phyloP scores from a whole-genome alignment of 2,113 vertebrate species.

The Puffinus mauretanicus region DNA sequence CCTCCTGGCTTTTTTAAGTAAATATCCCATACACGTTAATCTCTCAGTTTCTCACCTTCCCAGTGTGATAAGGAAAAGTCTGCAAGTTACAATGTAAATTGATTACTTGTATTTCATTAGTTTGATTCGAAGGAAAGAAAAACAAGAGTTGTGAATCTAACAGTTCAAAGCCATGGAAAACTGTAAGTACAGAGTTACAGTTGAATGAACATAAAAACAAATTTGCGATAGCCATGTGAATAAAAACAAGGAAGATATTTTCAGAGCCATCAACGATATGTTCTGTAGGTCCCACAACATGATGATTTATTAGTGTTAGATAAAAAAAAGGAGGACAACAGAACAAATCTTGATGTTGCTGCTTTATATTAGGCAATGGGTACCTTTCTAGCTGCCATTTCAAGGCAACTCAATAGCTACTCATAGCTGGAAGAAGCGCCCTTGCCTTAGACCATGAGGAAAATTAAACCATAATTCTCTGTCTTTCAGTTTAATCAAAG shows the following conservation, averaged over 20 bases:
- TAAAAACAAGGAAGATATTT: neutral
- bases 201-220: neutral
- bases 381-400: neutral
- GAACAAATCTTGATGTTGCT: neutral
- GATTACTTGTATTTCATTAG: conserved; percentile 45
- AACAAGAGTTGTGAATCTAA: neutral
- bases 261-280: neutral
- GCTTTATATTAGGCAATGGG: neutral
- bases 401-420: neutral
- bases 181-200: neutral
- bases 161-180: neutral
- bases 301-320: neutral
- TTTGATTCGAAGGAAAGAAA: neutral
- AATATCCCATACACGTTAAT: conserved; percentile 16
- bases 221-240: neutral
- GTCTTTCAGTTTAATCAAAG: neutral
- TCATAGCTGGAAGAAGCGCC: neutral
- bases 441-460: neutral
- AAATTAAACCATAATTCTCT: neutral
- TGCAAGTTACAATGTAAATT: conserved; percentile 50
- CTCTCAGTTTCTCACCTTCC: conserved; percentile 56
- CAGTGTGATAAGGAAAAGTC: conserved; percentile 53
- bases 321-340: neutral
- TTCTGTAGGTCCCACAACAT: neutral
- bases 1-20: conserved; percentile 20